phyloP scores from a whole-genome alignment of 2,888 invertebrate genomes.

The Tenodera sinensis region DNA sequence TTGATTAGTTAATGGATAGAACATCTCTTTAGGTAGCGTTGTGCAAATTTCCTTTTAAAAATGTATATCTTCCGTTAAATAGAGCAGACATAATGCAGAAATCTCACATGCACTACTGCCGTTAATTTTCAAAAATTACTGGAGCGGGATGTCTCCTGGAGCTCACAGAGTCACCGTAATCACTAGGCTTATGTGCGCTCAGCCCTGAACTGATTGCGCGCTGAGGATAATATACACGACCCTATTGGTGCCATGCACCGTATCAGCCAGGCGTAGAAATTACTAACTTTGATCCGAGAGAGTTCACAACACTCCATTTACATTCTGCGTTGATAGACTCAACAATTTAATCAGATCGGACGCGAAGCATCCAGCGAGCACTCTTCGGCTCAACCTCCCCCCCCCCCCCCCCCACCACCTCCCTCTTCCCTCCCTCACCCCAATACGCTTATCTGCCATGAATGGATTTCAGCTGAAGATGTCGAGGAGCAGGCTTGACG shows the following conservation, averaged over 20 bases:
- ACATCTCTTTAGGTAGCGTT: background rate
- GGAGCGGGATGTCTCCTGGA: background rate
- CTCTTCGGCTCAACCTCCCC: background rate
- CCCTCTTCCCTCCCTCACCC: background rate
- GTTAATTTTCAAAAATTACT: background rate
- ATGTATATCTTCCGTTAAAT: background rate
- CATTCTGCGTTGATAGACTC: slow-evolving; percentile 1
- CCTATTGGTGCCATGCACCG: background rate
- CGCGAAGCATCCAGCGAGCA: background rate
- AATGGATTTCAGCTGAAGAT: background rate
- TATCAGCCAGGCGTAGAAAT: slow-evolving; percentile 1
- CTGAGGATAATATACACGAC: background rate
- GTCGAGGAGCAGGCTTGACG: background rate
- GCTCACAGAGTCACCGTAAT: background rate
- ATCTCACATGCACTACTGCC: background rate
- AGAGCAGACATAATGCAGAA: background rate
- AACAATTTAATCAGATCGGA: background rate
- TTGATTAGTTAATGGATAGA: background rate
- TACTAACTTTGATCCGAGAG: background rate
- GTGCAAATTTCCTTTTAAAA: background rate
- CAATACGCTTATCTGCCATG: background rate
- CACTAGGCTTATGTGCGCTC: background rate
- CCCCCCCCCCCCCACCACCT: no score
- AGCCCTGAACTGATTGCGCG: background rate
- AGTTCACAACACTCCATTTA: background rate